Base-by-base conservation (phyloP, 1,140 invertebrate species). In the Drosophila tani region DNA sequence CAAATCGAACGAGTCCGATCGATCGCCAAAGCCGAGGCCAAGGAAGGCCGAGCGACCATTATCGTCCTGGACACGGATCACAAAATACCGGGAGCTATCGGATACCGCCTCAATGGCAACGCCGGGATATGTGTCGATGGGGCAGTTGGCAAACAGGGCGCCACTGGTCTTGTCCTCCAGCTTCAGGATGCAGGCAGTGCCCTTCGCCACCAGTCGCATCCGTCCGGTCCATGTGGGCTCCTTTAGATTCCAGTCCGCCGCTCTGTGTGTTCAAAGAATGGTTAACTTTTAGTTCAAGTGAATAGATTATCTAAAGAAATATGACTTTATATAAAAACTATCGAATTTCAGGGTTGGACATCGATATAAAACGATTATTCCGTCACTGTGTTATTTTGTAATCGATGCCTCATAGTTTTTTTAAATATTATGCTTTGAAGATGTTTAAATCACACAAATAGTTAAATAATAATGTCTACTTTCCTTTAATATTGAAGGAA, bases 21-120 rank as follows among this genome's bases (percentile, higher is more conserved):
- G 95, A 93, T 99, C 99, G 8, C 97, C 96, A 94, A 99, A 99
- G 47, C 99, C 99, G 60, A 99, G 95, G 9, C 99, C 99, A 93
- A 99, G 98, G 83, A 99, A 99, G n/a, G 99, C 99, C 81, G 95
- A 96, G 82, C 98, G 94, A n/a, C 97, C 98, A 94, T 96, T 97
- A 91, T 99, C 98, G 94, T 99, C 98, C 93, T 98, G 96, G 82
- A 99, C 97, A 92, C 97, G 95, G 35, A 99, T 93, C 35, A 99
- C 99, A 95, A 99, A 99, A 93, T 99, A 99, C 82, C 99, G 95
- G 56, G 98, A 99, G 65, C 99, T 99, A 94, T 99, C 99, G 45
- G 96, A 97, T 0, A 99, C 99, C 53, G 98, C 93, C 93, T 99
- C 99, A 21, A 99, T 96, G 27, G 98, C 98, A 60, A 97, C 94